Evolutionary conservation across 1,140 invertebrate species (phyloP).

Genomic region (Brachionus calyciflorus): DNA sequence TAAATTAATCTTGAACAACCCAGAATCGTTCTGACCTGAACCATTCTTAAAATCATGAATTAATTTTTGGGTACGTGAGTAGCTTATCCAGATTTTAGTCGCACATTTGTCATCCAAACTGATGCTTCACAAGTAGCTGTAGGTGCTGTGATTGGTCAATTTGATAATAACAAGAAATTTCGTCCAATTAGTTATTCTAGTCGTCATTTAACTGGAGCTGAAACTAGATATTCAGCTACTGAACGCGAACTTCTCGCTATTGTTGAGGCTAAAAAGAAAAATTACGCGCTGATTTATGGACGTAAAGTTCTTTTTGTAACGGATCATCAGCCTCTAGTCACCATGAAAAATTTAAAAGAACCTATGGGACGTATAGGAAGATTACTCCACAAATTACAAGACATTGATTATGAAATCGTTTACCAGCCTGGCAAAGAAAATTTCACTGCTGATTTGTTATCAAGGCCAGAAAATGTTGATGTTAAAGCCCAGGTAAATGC

Average conservation of each 20-base stretch:
- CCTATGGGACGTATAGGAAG: neutral
- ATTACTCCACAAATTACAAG: neutral
- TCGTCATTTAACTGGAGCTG: constrained; percentile 1
- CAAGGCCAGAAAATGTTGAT: neutral
- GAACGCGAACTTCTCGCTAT: neutral
- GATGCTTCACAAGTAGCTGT: neutral
- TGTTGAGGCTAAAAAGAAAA: neutral
- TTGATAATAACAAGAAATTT: neutral
- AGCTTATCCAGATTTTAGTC: too few relatives aligned
- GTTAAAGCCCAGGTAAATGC: too few relatives aligned
- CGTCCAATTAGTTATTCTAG: neutral
- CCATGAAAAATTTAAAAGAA: constrained; percentile 8
- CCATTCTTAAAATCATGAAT: too few relatives aligned
- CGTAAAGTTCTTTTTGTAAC: neutral
- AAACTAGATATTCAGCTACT: constrained; percentile 4
- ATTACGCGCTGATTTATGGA: too few relatives aligned
- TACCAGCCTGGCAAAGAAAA: constrained; percentile 1
- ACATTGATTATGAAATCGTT: constrained; percentile 1
- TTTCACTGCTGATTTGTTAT: neutral
- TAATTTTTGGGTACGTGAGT: too few relatives aligned
- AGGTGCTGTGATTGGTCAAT: neutral
- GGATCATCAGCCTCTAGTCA: constrained; percentile 12
- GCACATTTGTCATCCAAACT: too few relatives aligned
- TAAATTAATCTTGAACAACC: too few relatives aligned
- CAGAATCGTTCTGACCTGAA: too few relatives aligned